Evolutionary conservation across 1,140 invertebrate species (phyloP).

Genomic region (Mya arenaria): DNA sequence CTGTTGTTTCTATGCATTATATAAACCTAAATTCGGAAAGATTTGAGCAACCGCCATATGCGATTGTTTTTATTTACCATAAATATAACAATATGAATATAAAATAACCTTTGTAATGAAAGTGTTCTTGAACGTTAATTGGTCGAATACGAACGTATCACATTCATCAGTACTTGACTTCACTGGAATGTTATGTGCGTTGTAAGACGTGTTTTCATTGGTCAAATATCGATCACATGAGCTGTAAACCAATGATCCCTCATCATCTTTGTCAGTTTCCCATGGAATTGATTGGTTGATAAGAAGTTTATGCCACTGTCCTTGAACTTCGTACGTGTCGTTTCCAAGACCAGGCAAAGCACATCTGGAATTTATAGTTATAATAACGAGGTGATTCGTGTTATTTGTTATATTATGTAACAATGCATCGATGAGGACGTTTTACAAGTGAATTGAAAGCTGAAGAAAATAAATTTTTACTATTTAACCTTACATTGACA

Average conservation of each 20-base stretch:
- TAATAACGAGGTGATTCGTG: too few relatives aligned
- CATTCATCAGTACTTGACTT: constrained; percentile 91
- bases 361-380: constrained; percentile 45
- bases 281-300: constrained; percentile 61
- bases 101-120: constrained; percentile 49
- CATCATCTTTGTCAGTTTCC: constrained; percentile 28
- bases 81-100: too few relatives aligned
- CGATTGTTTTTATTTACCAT: too few relatives aligned
- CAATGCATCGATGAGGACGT: too few relatives aligned
- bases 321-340: constrained; percentile 56
- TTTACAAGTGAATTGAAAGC: too few relatives aligned
- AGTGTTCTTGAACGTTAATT: constrained; percentile 85
- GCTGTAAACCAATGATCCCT: neutral
- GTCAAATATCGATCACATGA: constrained; percentile 34
- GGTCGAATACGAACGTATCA: constrained; percentile 89
- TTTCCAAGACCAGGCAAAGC: constrained; percentile 38
- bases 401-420: too few relatives aligned
- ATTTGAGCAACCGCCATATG: too few relatives aligned
- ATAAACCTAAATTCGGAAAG: too few relatives aligned
- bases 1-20: too few relatives aligned
- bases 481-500: too few relatives aligned
- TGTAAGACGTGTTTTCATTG: constrained; percentile 44
- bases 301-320: constrained; percentile 46
- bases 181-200: constrained; percentile 77
- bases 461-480: too few relatives aligned